Percentiles rank a stretch among this genome's conserved stretches.
These are phyloP conservation scores for Steinernema hermaphroditum DNA, from an alignment of 2,888 invertebrate genomes.

Conservation along the genomic window DNA sequence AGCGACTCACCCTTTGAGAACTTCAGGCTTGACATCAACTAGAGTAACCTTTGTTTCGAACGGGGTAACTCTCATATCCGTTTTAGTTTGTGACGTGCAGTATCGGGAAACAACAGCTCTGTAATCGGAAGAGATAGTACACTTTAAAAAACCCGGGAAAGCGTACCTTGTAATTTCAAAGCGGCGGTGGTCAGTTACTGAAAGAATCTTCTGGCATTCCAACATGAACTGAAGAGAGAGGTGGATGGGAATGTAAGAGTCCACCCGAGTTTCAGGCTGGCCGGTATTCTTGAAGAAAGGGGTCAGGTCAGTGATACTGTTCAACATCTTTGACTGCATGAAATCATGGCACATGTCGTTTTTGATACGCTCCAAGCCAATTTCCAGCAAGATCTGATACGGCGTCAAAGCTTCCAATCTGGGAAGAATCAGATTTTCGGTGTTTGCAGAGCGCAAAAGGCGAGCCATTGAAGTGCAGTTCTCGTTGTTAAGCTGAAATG, in stretches of 20 bases:
- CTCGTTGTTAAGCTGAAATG: conserved; percentile 32
- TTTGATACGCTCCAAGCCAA: conserved; percentile 38
- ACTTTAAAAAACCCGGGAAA: background rate
- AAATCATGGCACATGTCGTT: conserved; percentile 37
- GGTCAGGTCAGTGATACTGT: background rate
- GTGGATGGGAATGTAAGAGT: conserved; percentile 6
- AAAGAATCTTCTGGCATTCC: conserved; percentile 18
- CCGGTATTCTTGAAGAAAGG: conserved; percentile 11
- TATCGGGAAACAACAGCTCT: background rate
- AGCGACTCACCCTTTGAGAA: background rate
- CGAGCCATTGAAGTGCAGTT: conserved; percentile 38
- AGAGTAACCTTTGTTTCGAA: background rate
- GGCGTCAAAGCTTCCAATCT: conserved; percentile 37
- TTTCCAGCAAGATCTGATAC: conserved; percentile 33
- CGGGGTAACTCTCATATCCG: background rate
- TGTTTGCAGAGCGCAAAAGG: conserved; percentile 36
- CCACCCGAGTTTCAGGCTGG: conserved; percentile 13
- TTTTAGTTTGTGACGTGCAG: background rate
- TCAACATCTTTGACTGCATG: conserved; percentile 17
- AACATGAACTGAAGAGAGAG: conserved; percentile 18
- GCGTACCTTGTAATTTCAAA: conserved; percentile 1
- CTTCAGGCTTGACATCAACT: conserved; percentile 2
- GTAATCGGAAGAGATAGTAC: background rate
- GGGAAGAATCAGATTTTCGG: conserved; percentile 35
- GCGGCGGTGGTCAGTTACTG: conserved; percentile 8